A percentile compares a stretch with the other conserved stretches of the same genome.
phyloP scores from a whole-genome alignment of 2,113 vertebrate species.

The Oreotragus oreotragus region DNA sequence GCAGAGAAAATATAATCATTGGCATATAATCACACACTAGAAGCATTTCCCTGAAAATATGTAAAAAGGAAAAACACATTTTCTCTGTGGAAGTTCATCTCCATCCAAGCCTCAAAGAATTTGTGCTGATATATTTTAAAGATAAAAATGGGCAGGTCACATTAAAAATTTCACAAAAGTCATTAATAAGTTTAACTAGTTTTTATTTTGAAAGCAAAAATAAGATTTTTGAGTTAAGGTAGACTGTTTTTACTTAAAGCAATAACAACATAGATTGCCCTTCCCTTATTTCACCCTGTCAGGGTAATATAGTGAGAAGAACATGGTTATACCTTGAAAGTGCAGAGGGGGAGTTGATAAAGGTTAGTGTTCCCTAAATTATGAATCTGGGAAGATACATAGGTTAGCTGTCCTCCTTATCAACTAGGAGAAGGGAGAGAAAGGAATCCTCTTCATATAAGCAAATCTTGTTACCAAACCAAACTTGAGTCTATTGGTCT shows the following conservation, averaged over 20 bases:
- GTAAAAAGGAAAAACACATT: background rate
- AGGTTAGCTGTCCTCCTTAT: background rate
- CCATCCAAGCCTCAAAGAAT: background rate
- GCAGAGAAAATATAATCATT: background rate
- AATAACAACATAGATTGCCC: background rate
- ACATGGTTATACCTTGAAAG: too few relatives aligned
- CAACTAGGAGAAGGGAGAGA: background rate
- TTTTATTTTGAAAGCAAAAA: background rate
- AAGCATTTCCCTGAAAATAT: background rate
- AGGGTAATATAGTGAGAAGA: background rate
- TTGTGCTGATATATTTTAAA: background rate
- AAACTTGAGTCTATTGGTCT: background rate
- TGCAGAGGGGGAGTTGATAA: too few relatives aligned
- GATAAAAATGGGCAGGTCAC: background rate
- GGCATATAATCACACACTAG: background rate
- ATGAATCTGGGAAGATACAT: too few relatives aligned
- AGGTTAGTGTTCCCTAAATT: background rate
- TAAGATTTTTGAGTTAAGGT: background rate
- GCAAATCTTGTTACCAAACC: background rate
- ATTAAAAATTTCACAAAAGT: background rate
- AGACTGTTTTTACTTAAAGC: background rate
- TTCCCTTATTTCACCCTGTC: too few relatives aligned
- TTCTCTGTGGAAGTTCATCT: background rate
- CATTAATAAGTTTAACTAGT: background rate
- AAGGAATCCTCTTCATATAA: background rate